Evolutionary conservation across 2,888 invertebrate species (phyloP).

Genomic region (Epinotia ramella): DNA sequence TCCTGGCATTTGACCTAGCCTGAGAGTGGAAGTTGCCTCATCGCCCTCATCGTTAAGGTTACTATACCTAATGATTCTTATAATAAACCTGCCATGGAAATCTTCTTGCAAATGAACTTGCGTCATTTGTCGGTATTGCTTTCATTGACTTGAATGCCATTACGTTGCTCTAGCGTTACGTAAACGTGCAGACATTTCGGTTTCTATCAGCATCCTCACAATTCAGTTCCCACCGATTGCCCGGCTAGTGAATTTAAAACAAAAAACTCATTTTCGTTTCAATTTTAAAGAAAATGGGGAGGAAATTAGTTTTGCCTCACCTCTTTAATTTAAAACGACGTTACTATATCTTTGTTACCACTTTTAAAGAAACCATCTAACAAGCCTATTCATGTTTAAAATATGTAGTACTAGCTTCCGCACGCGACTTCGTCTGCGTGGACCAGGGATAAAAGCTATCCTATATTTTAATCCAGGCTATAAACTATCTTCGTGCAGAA

Average conservation of each 20-base stretch:
- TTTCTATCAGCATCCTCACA: not conserved
- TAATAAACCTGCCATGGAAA: constrained; percentile 6
- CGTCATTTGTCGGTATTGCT: not conserved
- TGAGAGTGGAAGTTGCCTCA: constrained; percentile 29
- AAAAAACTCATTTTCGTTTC: not conserved
- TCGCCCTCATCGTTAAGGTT: constrained; percentile 13
- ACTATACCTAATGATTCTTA: constrained; percentile 38
- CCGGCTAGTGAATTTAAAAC: not conserved
- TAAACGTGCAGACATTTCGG: not conserved
- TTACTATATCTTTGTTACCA: not conserved
- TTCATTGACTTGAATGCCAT: not conserved
- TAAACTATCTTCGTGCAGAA: too few relatives aligned
- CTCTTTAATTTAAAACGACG: not conserved
- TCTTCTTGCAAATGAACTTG: not conserved
- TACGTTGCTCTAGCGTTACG: not conserved
- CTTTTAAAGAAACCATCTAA: not conserved
- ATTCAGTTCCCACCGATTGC: not conserved
- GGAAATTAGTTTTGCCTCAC: not conserved
- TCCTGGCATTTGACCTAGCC: constrained; percentile 60
- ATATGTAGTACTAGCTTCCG: too few relatives aligned
- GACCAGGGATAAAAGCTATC: too few relatives aligned
- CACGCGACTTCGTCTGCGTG: too few relatives aligned
- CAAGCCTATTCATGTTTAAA: not conserved
- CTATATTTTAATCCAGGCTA: too few relatives aligned
- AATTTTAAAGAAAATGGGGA: not conserved